Conservation (phyloP, 2,113 vertebrate genomes). For the Ptychochromis oligacanthus region DNA sequence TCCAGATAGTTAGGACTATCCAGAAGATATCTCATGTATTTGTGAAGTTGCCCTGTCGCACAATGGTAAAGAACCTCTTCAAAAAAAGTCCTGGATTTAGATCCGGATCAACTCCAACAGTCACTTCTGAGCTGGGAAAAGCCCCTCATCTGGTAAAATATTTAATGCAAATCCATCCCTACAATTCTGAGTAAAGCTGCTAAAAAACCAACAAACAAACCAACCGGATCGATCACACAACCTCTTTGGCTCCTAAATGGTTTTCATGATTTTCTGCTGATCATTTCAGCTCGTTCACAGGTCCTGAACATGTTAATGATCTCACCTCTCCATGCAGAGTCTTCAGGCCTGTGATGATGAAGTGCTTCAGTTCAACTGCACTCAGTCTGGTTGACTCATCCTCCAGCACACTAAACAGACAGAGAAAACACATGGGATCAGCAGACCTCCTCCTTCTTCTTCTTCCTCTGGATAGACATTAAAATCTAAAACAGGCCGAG, state of each 20-base stretch:
- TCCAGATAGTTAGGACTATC: not conserved
- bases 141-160: not conserved
- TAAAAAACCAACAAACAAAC: not conserved
- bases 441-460: no score
- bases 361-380: slow-evolving; percentile 86
- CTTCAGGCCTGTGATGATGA: slow-evolving; percentile 86
- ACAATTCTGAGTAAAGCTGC: not conserved
- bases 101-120: not conserved
- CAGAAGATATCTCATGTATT: not conserved
- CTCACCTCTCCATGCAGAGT: slow-evolving; percentile 90
- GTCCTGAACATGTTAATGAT: not conserved
- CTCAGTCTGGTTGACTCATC: slow-evolving; percentile 73
- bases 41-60: no score
- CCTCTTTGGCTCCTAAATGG: not conserved
- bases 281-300: no score
- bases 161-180: not conserved
- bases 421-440: not conserved
- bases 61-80: no score
- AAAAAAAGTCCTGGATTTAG: no score
- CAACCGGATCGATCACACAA: not conserved
- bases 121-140: not conserved
- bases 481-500: no score
- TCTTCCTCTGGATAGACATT: not conserved
- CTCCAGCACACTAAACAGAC: slow-evolving; percentile 74
- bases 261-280: not conserved